Conservation (phyloP, 2,888 invertebrate species). For the Eudasyphora cyanicolor region DNA sequence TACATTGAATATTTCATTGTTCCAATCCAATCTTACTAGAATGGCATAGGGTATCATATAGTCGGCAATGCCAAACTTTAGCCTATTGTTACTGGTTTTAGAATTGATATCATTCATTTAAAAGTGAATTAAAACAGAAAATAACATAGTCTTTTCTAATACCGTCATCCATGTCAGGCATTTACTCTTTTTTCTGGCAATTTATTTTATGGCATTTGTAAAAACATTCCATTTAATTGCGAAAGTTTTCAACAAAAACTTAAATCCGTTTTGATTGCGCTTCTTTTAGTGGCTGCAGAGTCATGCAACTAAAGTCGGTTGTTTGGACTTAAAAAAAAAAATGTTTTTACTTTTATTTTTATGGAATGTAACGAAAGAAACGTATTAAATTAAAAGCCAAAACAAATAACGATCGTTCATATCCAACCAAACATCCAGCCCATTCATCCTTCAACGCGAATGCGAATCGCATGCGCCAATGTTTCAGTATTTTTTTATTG, state of each 20-base stretch:
- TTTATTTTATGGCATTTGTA: neutral
- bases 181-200: neutral
- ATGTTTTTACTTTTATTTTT: neutral
- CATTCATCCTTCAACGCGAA: neutral
- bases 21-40: no score
- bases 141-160: no score
- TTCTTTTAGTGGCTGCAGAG: neutral
- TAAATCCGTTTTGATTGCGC: neutral
- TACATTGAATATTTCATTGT: no score
- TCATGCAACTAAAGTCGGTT: constrained; percentile 1
- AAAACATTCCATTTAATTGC: neutral
- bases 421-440: neutral
- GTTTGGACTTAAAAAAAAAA: neutral
- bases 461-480: neutral
- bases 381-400: neutral
- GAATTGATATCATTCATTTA: no score
- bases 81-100: no score
- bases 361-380: neutral
- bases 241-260: neutral
- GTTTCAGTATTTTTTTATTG: no score
- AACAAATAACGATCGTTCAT: neutral
- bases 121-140: no score
- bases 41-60: no score
- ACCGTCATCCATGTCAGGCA: no score
- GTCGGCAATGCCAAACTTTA: no score